Percentiles rank a stretch among this genome's conserved stretches.
phyloP scores from a whole-genome alignment of 2,888 invertebrate species.

The Drosophila nr. perissopoda region DNA sequence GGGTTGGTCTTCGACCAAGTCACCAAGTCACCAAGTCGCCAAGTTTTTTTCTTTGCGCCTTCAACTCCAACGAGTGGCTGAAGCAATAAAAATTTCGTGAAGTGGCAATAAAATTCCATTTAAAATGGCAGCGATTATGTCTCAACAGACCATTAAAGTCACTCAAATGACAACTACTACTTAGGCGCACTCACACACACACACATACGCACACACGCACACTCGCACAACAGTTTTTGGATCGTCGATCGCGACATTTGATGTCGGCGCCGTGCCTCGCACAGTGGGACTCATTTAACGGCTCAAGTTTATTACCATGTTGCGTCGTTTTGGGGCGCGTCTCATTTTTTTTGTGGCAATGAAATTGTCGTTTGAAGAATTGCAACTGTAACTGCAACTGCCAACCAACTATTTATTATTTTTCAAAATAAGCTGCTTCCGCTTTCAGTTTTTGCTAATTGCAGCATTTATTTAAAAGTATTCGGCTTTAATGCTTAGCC shows the following conservation, averaged over 20 bases:
- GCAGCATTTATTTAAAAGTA: not conserved
- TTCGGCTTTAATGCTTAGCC: too few relatives aligned
- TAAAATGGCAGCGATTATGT: conserved; percentile 85
- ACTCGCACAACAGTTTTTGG: conserved; percentile 31
- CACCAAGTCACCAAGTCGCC: not conserved
- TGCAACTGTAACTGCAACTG: conserved; percentile 10
- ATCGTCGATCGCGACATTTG: conserved; percentile 74
- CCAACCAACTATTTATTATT: conserved; percentile 16
- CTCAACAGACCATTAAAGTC: conserved; percentile 85
- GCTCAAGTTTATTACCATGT: conserved; percentile 46
- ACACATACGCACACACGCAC: conserved; percentile 20
- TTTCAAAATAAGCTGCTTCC: not conserved
- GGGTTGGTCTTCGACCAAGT: conserved; percentile 42
- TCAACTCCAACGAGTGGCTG: conserved; percentile 26
- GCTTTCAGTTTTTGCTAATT: conserved; percentile 1
- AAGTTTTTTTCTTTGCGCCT: conserved; percentile 29
- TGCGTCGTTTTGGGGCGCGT: not conserved
- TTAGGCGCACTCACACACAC: conserved; percentile 70
- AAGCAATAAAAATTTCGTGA: conserved; percentile 79
- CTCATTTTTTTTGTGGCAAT: conserved; percentile 12
- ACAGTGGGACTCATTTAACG: conserved; percentile 69
- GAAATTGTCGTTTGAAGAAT: conserved; percentile 23
- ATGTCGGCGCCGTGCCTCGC: conserved; percentile 66
- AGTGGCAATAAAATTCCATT: conserved; percentile 85
- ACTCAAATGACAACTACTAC: conserved; percentile 84